Base-by-base conservation (phyloP, 1,140 invertebrate genomes). In the Bemisia tabaci region DNA sequence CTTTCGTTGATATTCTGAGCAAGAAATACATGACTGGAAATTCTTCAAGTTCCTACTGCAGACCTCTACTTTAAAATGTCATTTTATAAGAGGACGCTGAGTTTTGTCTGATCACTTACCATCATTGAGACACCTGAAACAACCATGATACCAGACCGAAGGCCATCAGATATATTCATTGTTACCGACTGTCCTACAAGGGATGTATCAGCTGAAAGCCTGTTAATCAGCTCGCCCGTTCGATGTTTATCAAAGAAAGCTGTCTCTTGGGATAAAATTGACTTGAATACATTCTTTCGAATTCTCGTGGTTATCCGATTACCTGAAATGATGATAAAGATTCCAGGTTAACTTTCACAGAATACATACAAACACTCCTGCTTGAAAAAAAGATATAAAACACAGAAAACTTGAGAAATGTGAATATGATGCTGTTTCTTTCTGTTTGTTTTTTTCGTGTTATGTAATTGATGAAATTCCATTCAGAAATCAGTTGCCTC, bases 221-320 rank as follows among this genome's bases (percentile, higher is more conserved):
- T 82, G 75, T 95, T 97, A 0, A 98, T 85, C 27, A 99, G 80
- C 77, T 98, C 95, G n/a, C 96, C 96, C 21, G 95, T 97, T 72
- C 90, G 92, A 27, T 87, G 89, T 71, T 84, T 88, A 72, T 97
- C 93, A 79, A 97, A 98, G 84, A 95, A 98, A 5, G 87, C 89
- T 39, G 91, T 84, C 77, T 98, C 95, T 79, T 98, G 95, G 63
- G 81, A 83, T 62, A 98, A 78, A 72, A 98, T 90, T 1, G 92
- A 85, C 2, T 81, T 77, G 78, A 94, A 98, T 0, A 95, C 82
- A 69, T 86, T 84, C 69, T 87, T 87, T 62, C 95, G 82, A 1
- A 98, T 76, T 11, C 79, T 75, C 71, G 92, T 89, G 2, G 95
- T 93, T 73, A 97, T 94, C 74, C 88, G 85, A 74, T 94, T 87